Percentiles rank a stretch among this genome's conserved stretches.
Evolutionary conservation across 92 coral and sea anemone genomes (phyloP).

Genomic region (Parazoanthus swiftii): DNA sequence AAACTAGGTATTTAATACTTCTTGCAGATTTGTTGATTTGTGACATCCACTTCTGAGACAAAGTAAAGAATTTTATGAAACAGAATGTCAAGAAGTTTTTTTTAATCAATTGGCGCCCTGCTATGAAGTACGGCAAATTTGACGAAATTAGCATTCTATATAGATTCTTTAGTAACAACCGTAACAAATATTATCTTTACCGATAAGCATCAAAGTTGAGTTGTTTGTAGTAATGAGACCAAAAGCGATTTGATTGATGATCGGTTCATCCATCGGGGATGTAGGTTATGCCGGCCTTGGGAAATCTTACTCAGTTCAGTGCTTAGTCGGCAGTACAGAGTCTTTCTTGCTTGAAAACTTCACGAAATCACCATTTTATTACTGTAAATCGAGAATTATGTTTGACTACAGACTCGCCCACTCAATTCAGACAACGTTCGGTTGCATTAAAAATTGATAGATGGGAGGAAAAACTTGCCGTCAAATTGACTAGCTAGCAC

Average conservation of each 20-base stretch:
- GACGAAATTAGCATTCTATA: neutral
- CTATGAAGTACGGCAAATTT: neutral
- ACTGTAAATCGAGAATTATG: too few species aligned
- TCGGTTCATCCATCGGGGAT: neutral
- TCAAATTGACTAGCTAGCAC: slow-evolving; percentile 6
- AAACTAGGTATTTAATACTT: too few species aligned
- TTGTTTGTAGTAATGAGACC: neutral
- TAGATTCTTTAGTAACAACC: neutral
- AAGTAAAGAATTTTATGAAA: neutral
- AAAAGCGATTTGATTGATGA: neutral
- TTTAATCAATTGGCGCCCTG: neutral
- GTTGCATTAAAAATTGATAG: slow-evolving; percentile 25
- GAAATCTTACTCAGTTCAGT: neutral
- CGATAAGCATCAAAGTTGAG: neutral
- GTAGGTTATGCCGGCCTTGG: neutral
- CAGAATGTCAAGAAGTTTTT: neutral
- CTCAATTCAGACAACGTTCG: neutral
- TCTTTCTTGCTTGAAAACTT: neutral
- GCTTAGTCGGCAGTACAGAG: neutral
- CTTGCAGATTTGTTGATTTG: neutral
- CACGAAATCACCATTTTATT: neutral
- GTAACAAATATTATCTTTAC: neutral
- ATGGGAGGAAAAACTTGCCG: neutral
- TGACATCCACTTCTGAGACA: neutral
- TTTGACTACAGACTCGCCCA: neutral